These are phyloP conservation scores for Pseudanteris insignis DNA, from an alignment of 2,888 invertebrate genomes.

Conservation along the genomic window DNA sequence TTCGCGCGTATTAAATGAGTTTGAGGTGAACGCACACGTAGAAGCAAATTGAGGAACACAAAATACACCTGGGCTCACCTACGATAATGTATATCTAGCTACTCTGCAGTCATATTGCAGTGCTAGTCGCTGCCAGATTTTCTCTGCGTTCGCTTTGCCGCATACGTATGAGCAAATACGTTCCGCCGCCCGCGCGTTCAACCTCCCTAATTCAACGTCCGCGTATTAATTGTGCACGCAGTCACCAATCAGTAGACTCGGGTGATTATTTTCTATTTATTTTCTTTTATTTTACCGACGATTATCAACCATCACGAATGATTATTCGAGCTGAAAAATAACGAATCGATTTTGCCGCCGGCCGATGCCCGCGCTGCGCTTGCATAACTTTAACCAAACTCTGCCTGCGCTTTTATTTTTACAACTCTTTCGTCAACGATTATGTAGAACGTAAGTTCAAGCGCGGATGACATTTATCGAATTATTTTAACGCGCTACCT, in stretches of 20 bases:
- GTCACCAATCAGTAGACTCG: conserved; percentile 38
- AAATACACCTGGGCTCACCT: conserved; percentile 42
- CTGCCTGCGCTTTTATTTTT: neutral
- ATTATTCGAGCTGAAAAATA: no score
- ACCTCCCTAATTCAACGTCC: no score
- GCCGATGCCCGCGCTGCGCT: no score
- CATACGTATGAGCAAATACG: conserved; percentile 8
- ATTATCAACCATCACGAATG: no score
- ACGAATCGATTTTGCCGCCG: no score
- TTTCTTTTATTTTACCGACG: neutral
- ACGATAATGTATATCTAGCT: conserved; percentile 41
- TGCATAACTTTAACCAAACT: no score
- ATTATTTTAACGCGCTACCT: no score
- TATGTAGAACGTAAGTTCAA: conserved; percentile 10
- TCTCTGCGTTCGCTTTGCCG: conserved; percentile 21
- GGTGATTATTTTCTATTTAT: neutral
- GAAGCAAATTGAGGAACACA: conserved; percentile 32
- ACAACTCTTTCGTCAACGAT: neutral
- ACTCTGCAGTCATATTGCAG: conserved; percentile 44
- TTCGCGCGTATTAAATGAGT: conserved; percentile 39
- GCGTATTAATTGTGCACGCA: conserved; percentile 38
- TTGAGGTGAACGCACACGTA: conserved; percentile 33
- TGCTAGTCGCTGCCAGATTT: conserved; percentile 43
- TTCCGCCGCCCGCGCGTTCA: neutral
- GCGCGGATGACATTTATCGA: neutral